Conservation (phyloP, 2,113 vertebrate species). For the Pseudorectes ferrugineus region DNA sequence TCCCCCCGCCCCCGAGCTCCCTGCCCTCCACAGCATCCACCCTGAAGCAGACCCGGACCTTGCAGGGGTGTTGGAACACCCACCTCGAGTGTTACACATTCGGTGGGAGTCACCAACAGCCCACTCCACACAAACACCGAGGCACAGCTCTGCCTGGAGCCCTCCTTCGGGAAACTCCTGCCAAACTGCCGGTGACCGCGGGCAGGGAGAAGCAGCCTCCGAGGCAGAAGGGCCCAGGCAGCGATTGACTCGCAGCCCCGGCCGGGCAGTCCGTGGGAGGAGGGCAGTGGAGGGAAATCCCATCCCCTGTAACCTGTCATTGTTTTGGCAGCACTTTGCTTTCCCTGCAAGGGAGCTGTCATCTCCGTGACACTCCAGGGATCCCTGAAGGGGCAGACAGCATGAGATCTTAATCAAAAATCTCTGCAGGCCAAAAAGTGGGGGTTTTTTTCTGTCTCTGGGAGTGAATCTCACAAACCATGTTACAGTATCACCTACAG, state of each 20-base stretch:
- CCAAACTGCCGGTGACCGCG: accelerated
- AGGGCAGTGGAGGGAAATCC: neutral
- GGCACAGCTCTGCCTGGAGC: neutral
- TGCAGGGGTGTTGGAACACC: accelerated
- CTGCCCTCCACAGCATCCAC: accelerated
- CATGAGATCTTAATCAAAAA: neutral
- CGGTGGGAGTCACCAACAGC: neutral
- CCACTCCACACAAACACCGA: accelerated
- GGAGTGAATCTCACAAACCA: neutral
- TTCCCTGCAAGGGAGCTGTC: neutral
- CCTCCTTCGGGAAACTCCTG: accelerated
- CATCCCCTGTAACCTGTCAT: accelerated
- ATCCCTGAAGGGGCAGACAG: neutral
- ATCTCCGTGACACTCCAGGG: neutral
- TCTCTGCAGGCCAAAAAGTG: neutral
- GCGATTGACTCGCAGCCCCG: neutral
- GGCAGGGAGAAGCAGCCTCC: neutral
- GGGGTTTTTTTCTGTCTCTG: neutral
- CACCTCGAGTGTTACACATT: accelerated
- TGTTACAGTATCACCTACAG: neutral
- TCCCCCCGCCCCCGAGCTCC: accelerated
- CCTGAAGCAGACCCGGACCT: neutral
- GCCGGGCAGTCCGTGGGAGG: accelerated
- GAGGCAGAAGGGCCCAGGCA: neutral
- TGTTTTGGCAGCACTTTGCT: neutral